Conservation (phyloP, 2,113 vertebrate genomes). For the Planiliza haematocheilus region DNA sequence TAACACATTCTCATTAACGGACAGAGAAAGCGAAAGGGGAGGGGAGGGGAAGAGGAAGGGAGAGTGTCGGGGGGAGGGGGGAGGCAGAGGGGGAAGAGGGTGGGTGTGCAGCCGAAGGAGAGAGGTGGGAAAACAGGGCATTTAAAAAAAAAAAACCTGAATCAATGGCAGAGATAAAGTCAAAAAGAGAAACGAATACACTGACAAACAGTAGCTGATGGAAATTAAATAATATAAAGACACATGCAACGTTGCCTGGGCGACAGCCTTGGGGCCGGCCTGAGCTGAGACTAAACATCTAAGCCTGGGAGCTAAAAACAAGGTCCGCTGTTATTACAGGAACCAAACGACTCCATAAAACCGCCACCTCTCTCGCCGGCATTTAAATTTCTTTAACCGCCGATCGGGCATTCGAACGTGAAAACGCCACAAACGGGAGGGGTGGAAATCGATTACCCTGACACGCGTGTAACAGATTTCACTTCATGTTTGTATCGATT, state of each 20-base stretch:
- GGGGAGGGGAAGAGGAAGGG: slow-evolving; percentile 37
- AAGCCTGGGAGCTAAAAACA: slow-evolving; percentile 53
- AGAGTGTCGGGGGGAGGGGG: slow-evolving; percentile 21
- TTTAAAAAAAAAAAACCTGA: slow-evolving; percentile 30
- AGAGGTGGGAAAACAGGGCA: slow-evolving; percentile 7
- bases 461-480: slow-evolving; percentile 36
- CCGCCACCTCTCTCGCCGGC: background rate
- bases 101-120: background rate
- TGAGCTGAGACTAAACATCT: slow-evolving; percentile 66
- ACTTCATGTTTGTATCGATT: slow-evolving; percentile 31
- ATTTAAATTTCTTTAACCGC: background rate
- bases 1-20: slow-evolving; percentile 86
- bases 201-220: slow-evolving; percentile 38
- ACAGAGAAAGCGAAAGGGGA: slow-evolving; percentile 69
- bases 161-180: slow-evolving; percentile 49
- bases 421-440: background rate
- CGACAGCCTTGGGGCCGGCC: slow-evolving; percentile 69
- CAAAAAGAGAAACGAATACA: slow-evolving; percentile 46
- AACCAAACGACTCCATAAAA: slow-evolving; percentile 30
- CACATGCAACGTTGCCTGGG: slow-evolving; percentile 44
- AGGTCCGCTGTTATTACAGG: slow-evolving; percentile 43
- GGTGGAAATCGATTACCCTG: slow-evolving; percentile 22
- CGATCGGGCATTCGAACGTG: background rate
- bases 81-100: slow-evolving; percentile 7
- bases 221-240: slow-evolving; percentile 47